Conservation (phyloP, 2,113 vertebrate genomes). For the Rhea pennata region DNA sequence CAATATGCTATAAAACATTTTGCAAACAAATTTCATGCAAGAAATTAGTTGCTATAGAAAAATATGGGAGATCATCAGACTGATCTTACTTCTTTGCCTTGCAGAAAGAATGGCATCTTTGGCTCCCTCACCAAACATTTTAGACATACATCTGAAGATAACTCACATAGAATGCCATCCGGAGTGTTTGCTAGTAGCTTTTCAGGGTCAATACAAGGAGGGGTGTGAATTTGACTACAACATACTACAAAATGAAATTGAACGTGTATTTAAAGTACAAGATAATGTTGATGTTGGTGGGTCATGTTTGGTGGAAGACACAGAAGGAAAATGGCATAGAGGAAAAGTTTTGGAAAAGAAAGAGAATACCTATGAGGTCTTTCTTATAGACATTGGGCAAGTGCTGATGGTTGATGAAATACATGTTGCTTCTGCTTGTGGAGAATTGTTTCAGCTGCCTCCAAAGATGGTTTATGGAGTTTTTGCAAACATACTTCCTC, state of each 20-base stretch:
- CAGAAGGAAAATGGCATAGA: slow-evolving; percentile 85
- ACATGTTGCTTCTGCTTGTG: slow-evolving; percentile 79
- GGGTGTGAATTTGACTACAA: slow-evolving; percentile 88
- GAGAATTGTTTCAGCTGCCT: slow-evolving; percentile 85
- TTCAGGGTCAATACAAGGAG: slow-evolving; percentile 81
- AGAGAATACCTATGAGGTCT: slow-evolving; percentile 74
- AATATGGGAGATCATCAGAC: neutral
- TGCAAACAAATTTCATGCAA: neutral
- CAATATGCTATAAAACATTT: neutral
- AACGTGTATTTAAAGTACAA: slow-evolving; percentile 80
- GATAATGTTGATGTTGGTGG: slow-evolving; percentile 74
- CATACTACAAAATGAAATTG: slow-evolving; percentile 87
- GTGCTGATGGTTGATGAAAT: slow-evolving; percentile 74
- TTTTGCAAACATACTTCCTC: slow-evolving; percentile 88
- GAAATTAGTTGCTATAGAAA: neutral
- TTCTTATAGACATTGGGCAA: slow-evolving; percentile 87
- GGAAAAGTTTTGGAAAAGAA: slow-evolving; percentile 84
- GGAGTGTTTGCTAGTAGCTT: slow-evolving; percentile 83
- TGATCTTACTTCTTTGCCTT: slow-evolving; percentile 66
- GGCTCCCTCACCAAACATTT: slow-evolving; percentile 43
- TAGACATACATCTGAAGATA: slow-evolving; percentile 84
- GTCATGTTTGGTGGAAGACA: slow-evolving; percentile 89
- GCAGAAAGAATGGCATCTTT: slow-evolving; percentile 75
- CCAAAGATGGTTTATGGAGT: slow-evolving; percentile 86
- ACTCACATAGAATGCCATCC: slow-evolving; percentile 82